Base-by-base conservation (phyloP, 1,140 invertebrate species). In the Rhizoglyphus robini region DNA sequence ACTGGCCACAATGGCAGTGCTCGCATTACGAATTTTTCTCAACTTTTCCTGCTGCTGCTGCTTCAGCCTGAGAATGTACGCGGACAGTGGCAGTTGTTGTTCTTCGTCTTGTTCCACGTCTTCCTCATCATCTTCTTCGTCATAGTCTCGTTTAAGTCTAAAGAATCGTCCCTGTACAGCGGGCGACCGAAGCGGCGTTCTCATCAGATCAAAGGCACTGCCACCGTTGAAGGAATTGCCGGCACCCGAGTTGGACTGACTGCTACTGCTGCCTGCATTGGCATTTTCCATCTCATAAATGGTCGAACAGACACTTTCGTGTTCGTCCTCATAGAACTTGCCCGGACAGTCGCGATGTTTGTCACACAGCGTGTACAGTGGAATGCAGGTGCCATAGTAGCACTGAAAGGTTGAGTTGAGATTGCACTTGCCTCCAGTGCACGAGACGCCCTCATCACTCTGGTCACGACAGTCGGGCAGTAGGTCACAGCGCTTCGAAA, bases 271-370 rank as follows among this genome's bases (percentile, higher is more conserved):
- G 20, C 8, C 51, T 8, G 8, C 15, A 32, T 25, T 54, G 8
- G 51, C 8, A 36, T 31, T 15, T 23, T 32, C 61, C 61, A 63
- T 11, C 8, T 63, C 30, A 4, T 4, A 41, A 4, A 58, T 18
- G 8, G 31, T 38, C 4, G 66, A 59, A 72, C 72, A 71, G 23
- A 63, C 67, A 30, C 34, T 66, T n/a, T 48, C 51, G 25, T 70
- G 67, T 65, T 73, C 72, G 51, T 73, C 72, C 70, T 73, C 72
- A n/a, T 72, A 68, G 59, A 72, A 71, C 61, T 71, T 72, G 49
- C 72, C 72, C 5, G 72, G 72, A 65, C 72, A 73, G 61, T 73
- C 72, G 34, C 63, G 59, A 29, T 70, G 68, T 11, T 66, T 65
- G 46, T 73, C 72, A 66, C 72, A 73, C 4, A 72, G 38, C 0